Conservation (phyloP, 2,113 vertebrate genomes). For the rat (Rattus norvegicus) region DNA sequence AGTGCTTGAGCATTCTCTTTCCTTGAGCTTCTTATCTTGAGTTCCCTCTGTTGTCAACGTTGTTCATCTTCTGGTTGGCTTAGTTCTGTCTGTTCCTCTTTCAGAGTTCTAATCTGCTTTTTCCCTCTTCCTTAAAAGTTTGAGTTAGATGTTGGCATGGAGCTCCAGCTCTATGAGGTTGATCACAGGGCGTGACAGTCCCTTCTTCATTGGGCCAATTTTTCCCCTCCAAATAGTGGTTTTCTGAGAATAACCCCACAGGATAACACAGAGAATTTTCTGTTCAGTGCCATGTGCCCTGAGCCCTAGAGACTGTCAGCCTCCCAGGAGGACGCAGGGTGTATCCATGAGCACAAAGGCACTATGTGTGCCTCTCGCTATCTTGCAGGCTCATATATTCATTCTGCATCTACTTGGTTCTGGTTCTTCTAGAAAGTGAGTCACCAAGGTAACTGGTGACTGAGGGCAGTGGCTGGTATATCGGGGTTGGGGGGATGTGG, state of each 20-base stretch:
- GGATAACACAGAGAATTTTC: neutral
- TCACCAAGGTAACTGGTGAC: slow-evolving; percentile 15
- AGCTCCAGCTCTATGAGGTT: rapidly evolving
- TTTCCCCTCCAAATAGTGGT: neutral
- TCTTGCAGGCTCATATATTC: too few species aligned
- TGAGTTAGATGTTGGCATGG: neutral
- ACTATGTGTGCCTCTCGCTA: rapidly evolving
- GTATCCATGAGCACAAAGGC: neutral
- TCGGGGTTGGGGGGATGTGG: neutral
- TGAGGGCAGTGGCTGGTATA: neutral
- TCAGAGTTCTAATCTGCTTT: neutral
- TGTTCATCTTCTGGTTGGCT: neutral
- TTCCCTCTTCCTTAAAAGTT: neutral
- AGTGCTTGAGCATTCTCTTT: neutral
- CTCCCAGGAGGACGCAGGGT: neutral
- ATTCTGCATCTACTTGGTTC: neutral
- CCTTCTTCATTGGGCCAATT: neutral
- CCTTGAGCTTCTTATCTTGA: neutral
- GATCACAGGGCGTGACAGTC: neutral
- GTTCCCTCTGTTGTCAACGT: neutral
- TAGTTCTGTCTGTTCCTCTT: neutral
- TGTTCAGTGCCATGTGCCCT: rapidly evolving
- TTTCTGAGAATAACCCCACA: neutral
- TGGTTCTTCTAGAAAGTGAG: neutral
- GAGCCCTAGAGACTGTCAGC: neutral